phyloP scores from a whole-genome alignment of 2,113 vertebrate species.

The Ceratotherium simum region DNA sequence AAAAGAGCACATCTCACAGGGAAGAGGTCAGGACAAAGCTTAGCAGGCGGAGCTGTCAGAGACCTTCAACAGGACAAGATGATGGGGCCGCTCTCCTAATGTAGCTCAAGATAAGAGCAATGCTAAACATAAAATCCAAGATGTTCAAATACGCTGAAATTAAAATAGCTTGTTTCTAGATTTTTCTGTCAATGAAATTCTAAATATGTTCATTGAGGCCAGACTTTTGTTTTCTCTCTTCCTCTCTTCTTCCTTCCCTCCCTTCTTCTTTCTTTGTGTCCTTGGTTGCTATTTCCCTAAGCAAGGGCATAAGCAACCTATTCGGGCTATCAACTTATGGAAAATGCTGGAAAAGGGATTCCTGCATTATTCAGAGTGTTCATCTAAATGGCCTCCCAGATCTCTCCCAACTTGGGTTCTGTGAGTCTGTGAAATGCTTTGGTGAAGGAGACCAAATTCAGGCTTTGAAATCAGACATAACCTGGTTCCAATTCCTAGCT shows the following conservation, averaged over 20 bases:
- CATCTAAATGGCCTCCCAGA: no score
- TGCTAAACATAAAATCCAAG: neutral
- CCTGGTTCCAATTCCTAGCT: neutral
- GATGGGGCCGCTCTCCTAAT: neutral
- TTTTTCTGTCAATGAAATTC: neutral
- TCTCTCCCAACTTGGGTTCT: neutral
- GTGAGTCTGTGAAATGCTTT: neutral
- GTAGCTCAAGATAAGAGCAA: neutral
- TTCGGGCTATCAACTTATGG: neutral
- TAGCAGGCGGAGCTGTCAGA: neutral
- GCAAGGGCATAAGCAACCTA: neutral
- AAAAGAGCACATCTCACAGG: neutral
- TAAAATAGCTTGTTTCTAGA: neutral
- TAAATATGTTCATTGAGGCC: neutral
- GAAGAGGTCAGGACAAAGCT: neutral
- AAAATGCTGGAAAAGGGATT: neutral
- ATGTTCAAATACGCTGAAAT: neutral
- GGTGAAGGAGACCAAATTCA: neutral
- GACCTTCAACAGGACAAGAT: neutral
- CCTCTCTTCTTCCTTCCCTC: neutral
- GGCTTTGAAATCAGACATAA: neutral
- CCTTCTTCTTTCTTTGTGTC: neutral
- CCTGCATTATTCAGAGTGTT: neutral
- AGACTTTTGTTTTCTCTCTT: neutral
- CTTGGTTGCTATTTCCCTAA: neutral